Conservation (phyloP, 2,113 vertebrate species). For the Varanus komodoensis region DNA sequence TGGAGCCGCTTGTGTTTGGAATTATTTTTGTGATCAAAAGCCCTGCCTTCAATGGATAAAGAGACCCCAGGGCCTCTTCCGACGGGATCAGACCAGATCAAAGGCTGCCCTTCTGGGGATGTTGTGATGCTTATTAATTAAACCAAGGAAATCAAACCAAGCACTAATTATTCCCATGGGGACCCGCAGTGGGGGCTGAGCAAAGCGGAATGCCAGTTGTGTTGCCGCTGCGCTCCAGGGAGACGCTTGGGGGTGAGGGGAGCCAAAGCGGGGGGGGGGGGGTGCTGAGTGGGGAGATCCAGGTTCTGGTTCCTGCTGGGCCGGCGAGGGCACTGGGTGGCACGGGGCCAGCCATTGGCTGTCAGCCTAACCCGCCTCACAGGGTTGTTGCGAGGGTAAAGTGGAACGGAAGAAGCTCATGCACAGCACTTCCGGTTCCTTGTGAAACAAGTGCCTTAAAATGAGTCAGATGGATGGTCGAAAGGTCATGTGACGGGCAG, state of each 20-base stretch:
- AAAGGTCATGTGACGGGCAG: too few relatives aligned
- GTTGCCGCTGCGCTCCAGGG: neutral
- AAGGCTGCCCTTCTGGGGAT: neutral
- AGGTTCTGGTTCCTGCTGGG: too few relatives aligned
- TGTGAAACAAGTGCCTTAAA: too few relatives aligned
- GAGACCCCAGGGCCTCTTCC: neutral
- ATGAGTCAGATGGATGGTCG: too few relatives aligned
- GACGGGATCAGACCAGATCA: neutral
- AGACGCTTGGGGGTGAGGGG: neutral
- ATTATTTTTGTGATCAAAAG: neutral
- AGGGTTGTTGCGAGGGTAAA: too few relatives aligned
- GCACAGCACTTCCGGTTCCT: too few relatives aligned
- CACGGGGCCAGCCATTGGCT: too few relatives aligned
- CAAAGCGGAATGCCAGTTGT: neutral
- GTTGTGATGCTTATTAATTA: conserved; percentile 8
- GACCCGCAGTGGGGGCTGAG: neutral
- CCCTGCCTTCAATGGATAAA: neutral
- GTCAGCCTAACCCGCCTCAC: too few relatives aligned
- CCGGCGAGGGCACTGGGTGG: too few relatives aligned
- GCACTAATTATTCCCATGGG: neutral
- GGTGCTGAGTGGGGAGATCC: too few relatives aligned
- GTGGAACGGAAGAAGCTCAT: too few relatives aligned
- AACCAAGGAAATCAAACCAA: neutral
- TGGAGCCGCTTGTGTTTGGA: neutral
- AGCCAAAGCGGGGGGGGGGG: too few relatives aligned